These are phyloP conservation scores for Apantesis nais DNA, from an alignment of 2,888 invertebrate species.

Conservation along the genomic window DNA sequence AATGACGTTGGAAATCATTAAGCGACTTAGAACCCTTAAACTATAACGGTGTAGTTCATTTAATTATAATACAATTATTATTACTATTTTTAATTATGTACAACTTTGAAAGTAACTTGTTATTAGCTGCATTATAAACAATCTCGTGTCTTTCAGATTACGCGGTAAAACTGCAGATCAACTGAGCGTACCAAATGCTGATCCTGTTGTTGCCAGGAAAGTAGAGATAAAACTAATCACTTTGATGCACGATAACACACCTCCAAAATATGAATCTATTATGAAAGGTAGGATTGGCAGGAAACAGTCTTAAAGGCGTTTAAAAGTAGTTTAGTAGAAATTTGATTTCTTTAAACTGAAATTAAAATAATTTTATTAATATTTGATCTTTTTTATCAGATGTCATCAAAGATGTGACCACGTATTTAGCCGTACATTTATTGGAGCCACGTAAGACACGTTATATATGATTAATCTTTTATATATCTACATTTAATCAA, in stretches of 20 bases:
- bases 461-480: background rate
- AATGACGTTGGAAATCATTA: too few species aligned
- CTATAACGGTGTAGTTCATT: too few species aligned
- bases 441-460: constrained; percentile 68
- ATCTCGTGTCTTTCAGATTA: constrained; percentile 52
- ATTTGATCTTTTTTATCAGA: constrained; percentile 57
- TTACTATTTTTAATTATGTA: background rate
- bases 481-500: background rate
- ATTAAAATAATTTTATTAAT: background rate
- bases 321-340: too few species aligned
- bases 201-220: constrained; percentile 73
- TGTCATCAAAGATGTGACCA: constrained; percentile 69
- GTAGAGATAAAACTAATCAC: constrained; percentile 71
- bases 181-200: constrained; percentile 55
- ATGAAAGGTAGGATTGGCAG: constrained; percentile 70
- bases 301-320: background rate
- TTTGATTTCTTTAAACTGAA: background rate
- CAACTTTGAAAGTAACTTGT: background rate
- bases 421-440: constrained; percentile 69
- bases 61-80: background rate
- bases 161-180: constrained; percentile 68
- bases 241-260: constrained; percentile 57
- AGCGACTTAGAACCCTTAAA: too few species aligned
- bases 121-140: background rate
- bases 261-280: constrained; percentile 52